Evolutionary conservation across 1,140 invertebrate species (phyloP).

Genomic region (Conus ventricosus): DNA sequence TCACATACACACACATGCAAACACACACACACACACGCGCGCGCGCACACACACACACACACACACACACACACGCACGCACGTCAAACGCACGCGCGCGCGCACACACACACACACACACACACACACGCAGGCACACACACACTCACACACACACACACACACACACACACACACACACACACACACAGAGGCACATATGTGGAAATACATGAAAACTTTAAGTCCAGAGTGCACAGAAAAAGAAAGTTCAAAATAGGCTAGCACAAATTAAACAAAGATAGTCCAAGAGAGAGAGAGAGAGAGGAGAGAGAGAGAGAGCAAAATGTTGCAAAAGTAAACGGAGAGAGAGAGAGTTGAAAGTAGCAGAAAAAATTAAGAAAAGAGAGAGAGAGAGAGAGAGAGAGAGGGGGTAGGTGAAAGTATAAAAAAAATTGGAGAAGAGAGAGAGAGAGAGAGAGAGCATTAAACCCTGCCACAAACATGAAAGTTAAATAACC

Average conservation of each 20-base stretch:
- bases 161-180: not conserved
- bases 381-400: not conserved
- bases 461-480: not conserved
- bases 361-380: no score
- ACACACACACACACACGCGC: not conserved
- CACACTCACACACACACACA: no score
- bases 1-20: constrained; percentile 3
- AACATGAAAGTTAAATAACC: no score
- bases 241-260: not conserved
- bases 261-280: not conserved
- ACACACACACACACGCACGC: no score
- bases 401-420: not conserved
- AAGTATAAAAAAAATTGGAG: not conserved
- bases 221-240: not conserved
- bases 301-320: not conserved
- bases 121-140: no score
- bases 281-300: not conserved
- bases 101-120: no score
- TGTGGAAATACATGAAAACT: not conserved
- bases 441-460: not conserved
- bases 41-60: constrained; percentile 5
- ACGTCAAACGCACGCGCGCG: no score
- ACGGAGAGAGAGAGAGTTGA: not conserved
- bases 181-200: not conserved
- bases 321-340: not conserved